Conservation (phyloP, 2,797 vertebrate species). For the Schizothorax lantsangensis region DNA sequence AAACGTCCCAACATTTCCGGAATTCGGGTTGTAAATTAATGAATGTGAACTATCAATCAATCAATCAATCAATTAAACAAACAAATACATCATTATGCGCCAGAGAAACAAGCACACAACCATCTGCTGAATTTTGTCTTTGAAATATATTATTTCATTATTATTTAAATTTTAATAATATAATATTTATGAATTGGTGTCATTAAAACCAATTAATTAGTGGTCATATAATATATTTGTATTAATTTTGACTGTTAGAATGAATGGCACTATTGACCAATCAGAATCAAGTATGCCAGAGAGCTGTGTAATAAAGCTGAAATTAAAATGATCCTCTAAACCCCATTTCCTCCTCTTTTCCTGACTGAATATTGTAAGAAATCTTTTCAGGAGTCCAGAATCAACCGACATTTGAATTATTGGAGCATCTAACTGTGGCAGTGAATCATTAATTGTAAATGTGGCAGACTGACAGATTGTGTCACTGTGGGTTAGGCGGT, state of each 20-base stretch:
- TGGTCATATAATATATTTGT: background rate
- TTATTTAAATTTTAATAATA: no score
- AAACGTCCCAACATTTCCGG: no score
- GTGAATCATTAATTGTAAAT: slow-evolving; percentile 40
- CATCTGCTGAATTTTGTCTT: background rate
- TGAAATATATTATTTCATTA: background rate
- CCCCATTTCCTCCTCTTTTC: background rate
- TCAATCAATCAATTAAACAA: background rate
- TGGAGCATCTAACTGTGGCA: slow-evolving; percentile 63
- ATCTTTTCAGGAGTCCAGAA: slow-evolving; percentile 52
- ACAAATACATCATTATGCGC: background rate
- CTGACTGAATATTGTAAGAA: slow-evolving; percentile 16
- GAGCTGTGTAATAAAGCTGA: slow-evolving; percentile 3
- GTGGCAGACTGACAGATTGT: slow-evolving; percentile 46
- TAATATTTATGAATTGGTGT: background rate
- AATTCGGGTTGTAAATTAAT: background rate
- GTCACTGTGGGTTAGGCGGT: slow-evolving; percentile 45
- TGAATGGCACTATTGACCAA: background rate
- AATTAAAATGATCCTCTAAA: background rate
- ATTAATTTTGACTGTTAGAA: background rate
- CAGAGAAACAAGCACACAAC: background rate
- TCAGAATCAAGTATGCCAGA: slow-evolving; percentile 10
- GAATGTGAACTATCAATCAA: background rate
- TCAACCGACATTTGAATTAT: slow-evolving; percentile 71
- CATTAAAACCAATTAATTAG: background rate